Conservation (phyloP, 2,888 invertebrate species). For the Cecidostiba fungosa region DNA sequence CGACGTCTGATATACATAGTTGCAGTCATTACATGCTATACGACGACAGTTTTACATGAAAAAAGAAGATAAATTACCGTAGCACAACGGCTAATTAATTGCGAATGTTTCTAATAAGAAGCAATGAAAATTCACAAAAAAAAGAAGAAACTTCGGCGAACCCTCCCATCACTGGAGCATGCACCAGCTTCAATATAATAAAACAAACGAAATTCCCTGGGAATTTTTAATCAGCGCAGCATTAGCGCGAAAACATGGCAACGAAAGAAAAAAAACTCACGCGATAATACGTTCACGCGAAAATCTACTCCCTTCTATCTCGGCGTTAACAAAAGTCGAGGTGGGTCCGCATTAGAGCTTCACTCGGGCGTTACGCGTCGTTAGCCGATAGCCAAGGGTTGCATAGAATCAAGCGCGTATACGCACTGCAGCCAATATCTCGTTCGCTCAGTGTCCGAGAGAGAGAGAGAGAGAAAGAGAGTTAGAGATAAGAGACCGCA, state of each 20-base stretch:
- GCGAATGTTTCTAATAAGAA: too few species aligned
- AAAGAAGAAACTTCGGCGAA: too few species aligned
- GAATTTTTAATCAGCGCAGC: not conserved
- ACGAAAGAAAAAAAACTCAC: not conserved
- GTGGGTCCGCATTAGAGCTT: constrained; percentile 26
- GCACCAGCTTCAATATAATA: too few species aligned
- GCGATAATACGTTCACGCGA: not conserved
- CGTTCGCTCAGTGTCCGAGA: not conserved
- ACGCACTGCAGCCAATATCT: constrained; percentile 5
- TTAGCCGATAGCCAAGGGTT: constrained; percentile 36
- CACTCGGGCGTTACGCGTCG: constrained; percentile 46
- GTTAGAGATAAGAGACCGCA: constrained; percentile 5
- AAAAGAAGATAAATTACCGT: too few species aligned
- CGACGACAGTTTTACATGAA: too few species aligned
- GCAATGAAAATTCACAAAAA: too few species aligned
- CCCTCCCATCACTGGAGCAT: too few species aligned
- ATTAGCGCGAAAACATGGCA: not conserved
- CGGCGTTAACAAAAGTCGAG: not conserved
- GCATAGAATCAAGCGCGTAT: not conserved
- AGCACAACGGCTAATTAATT: too few species aligned
- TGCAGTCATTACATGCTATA: too few species aligned
- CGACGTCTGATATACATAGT: too few species aligned
- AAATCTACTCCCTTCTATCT: not conserved
- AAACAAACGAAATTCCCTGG: not conserved
- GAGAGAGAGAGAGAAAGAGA: too few species aligned